Percentiles rank a stretch among this genome's conserved stretches.
These are phyloP conservation scores for Hydrozoanthus tunicans DNA, from an alignment of 64 coral and sea anemone species.

Conservation along the genomic window DNA sequence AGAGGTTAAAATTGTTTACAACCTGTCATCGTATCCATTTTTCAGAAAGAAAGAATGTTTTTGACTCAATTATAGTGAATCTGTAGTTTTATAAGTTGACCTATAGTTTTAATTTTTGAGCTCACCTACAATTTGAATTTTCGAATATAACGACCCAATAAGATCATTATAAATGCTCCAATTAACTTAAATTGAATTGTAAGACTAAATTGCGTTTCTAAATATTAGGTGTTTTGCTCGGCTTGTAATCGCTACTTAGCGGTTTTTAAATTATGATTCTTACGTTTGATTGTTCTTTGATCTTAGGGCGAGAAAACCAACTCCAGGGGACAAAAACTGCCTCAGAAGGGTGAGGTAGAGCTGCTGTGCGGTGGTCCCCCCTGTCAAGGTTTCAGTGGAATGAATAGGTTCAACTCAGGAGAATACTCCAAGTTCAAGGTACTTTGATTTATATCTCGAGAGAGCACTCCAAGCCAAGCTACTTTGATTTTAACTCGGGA, in stretches of 20 bases:
- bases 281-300: background rate
- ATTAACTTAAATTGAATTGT: no score
- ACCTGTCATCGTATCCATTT: no score
- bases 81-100: no score
- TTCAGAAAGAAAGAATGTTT: no score
- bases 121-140: no score
- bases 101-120: no score
- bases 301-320: constrained; percentile 88
- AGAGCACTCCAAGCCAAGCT: background rate
- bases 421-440: constrained; percentile 99
- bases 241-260: background rate
- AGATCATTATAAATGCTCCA: no score
- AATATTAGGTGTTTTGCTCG: background rate
- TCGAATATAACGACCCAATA: no score
- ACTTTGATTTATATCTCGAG: background rate
- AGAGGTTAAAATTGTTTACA: no score
- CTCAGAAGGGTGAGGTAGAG: constrained; percentile 94
- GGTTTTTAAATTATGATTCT: background rate
- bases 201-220: no score
- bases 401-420: constrained; percentile 96
- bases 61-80: no score
- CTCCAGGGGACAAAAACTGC: constrained; percentile 80
- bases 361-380: constrained; percentile 96
- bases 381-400: constrained; percentile 98
- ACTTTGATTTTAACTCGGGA: no score